Conservation (phyloP, 2,888 invertebrate species). For the Tiliacea citrago region DNA sequence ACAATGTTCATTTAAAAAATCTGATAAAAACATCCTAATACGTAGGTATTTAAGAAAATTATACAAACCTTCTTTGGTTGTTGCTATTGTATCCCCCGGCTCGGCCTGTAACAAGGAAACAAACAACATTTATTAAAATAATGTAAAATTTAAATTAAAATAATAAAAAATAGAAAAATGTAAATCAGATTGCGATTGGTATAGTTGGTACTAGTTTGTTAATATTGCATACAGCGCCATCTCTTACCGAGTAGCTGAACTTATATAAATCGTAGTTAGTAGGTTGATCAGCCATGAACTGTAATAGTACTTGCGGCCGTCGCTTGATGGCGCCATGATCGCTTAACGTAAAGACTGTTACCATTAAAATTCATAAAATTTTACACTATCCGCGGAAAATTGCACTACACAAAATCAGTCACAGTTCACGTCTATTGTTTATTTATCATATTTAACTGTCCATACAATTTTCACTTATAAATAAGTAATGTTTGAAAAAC, state of each 20-base stretch:
- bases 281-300: slow-evolving; percentile 80
- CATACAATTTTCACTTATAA: slow-evolving; percentile 40
- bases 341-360: slow-evolving; percentile 92
- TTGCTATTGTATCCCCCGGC: slow-evolving; percentile 94
- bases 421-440: slow-evolving; percentile 54
- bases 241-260: slow-evolving; percentile 88
- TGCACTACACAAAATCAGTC: slow-evolving; percentile 52
- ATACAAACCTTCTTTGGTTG: slow-evolving; percentile 95
- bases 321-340: slow-evolving; percentile 91
- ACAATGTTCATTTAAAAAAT: no score
- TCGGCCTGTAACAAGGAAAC: slow-evolving; percentile 90
- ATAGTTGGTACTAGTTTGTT: not conserved
- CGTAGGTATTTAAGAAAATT: not conserved
- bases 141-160: not conserved
- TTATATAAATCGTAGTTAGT: slow-evolving; percentile 70
- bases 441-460: slow-evolving; percentile 39
- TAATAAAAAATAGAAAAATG: not conserved
- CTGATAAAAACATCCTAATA: no score
- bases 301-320: slow-evolving; percentile 89
- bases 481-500: slow-evolving; percentile 56
- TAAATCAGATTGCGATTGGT: not conserved
- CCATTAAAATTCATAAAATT: slow-evolving; percentile 90
- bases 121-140: slow-evolving; percentile 21
- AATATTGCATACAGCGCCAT: slow-evolving; percentile 76
- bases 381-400: slow-evolving; percentile 66